phyloP scores from a whole-genome alignment of 2,113 vertebrate species.

The Haplotaxodon microlepis region DNA sequence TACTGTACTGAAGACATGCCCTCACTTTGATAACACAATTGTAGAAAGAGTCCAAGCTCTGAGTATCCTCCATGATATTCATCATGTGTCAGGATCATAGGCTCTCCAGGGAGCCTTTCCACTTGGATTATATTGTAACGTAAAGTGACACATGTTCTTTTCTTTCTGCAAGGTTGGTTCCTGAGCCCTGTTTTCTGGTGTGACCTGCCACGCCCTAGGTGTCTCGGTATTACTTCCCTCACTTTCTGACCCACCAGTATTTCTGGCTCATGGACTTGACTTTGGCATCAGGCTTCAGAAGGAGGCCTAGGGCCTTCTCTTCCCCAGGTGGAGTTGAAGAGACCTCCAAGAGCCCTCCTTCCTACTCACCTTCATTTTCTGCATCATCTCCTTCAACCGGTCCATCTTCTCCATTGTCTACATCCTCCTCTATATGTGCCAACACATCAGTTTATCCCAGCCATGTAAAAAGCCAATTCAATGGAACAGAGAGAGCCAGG shows the following conservation, averaged over 20 bases:
- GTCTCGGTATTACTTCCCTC: background rate
- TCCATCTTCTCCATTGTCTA: conserved; percentile 53
- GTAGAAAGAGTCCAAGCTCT: background rate
- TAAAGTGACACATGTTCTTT: background rate
- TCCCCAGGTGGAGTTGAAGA: conserved; percentile 27
- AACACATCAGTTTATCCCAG: conserved; percentile 36
- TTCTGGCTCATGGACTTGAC: conserved; percentile 49
- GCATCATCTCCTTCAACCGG: conserved; percentile 60
- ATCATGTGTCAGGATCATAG: background rate
- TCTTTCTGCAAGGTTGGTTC: conserved; percentile 25
- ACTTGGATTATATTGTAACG: background rate
- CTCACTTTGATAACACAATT: background rate
- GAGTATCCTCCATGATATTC: background rate
- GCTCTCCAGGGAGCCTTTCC: background rate
- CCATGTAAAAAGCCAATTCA: conserved; percentile 24
- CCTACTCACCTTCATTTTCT: conserved; percentile 52
- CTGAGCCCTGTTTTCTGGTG: background rate
- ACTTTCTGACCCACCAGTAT: conserved; percentile 15
- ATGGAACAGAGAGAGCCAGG: conserved; percentile 12
- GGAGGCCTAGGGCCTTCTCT: conserved; percentile 39
- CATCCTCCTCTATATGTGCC: conserved; percentile 48
- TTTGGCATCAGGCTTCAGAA: conserved; percentile 47
- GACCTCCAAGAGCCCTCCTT: conserved; percentile 50
- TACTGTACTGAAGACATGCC: background rate
- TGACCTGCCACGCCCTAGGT: background rate